phyloP scores from a whole-genome alignment of 2,797 vertebrate genomes.

The Propithecus deckenii region DNA sequence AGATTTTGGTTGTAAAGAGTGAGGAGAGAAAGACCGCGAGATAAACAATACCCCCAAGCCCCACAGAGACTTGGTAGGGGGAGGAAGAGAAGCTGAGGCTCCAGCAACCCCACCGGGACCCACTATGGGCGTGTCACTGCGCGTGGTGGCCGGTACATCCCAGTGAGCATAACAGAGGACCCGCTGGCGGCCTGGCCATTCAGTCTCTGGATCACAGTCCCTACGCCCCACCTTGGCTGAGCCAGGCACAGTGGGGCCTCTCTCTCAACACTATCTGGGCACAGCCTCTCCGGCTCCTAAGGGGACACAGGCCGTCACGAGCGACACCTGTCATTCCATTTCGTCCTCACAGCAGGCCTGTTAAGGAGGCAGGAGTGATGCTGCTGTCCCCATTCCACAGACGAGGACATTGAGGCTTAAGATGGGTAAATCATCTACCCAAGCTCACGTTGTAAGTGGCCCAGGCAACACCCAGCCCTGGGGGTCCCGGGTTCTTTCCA shows the following conservation, averaged over 20 bases:
- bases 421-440: fast-evolving
- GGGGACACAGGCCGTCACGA: too few species aligned
- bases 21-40: not conserved
- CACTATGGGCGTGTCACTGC: fast-evolving
- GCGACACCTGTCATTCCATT: fast-evolving
- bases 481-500: too few species aligned
- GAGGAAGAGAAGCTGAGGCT: not conserved
- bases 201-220: fast-evolving
- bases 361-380: not conserved
- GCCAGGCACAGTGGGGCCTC: fast-evolving
- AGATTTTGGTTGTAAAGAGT: not conserved
- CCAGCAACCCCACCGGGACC: not conserved
- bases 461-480: not conserved
- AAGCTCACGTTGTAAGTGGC: too few species aligned
- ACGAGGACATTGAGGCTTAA: not conserved
- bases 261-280: not conserved
- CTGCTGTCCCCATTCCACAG: not conserved
- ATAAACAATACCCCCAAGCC: not conserved
- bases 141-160: not conserved
- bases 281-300: not conserved
- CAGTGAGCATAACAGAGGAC: not conserved
- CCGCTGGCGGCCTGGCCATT: fast-evolving
- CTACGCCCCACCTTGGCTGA: fast-evolving
- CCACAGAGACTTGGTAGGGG: too few species aligned
- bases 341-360: not conserved